Percentiles rank a stretch among this genome's conserved stretches.
Conservation (phyloP, 2,888 invertebrate species). For the Celastrina argiolus region DNA sequence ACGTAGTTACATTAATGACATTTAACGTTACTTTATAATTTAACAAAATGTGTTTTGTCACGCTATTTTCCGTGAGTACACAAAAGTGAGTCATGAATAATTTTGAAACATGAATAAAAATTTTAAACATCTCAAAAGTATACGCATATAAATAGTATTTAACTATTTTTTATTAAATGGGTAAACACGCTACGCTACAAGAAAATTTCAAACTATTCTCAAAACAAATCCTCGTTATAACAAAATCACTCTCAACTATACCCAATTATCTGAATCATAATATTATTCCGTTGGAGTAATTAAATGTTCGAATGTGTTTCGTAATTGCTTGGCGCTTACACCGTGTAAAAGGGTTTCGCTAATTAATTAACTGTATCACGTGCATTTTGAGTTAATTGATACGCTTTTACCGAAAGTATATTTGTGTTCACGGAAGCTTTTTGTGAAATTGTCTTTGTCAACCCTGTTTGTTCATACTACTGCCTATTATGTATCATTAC, state of each 20-base stretch:
- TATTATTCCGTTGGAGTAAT: neutral
- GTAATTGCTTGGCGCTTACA: conserved; percentile 23
- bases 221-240: neutral
- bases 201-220: neutral
- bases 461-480: neutral
- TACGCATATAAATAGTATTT: no score
- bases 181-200: no score
- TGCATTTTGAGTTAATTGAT: conserved; percentile 10
- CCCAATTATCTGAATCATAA: conserved; percentile 7
- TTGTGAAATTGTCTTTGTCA: neutral
- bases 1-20: neutral
- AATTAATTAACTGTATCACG: conserved; percentile 1
- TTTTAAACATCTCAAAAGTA: neutral
- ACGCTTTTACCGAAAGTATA: neutral
- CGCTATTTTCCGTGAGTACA: conserved; percentile 3
- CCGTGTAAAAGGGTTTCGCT: conserved; percentile 21
- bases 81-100: neutral
- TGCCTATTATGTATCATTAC: neutral
- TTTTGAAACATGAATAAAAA: neutral
- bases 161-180: no score
- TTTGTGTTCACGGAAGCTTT: neutral
- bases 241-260: neutral
- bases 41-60: neutral
- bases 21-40: neutral
- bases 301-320: conserved; percentile 5